These are phyloP conservation scores for Volucella inanis DNA, from an alignment of 2,888 invertebrate genomes.

Conservation along the genomic window DNA sequence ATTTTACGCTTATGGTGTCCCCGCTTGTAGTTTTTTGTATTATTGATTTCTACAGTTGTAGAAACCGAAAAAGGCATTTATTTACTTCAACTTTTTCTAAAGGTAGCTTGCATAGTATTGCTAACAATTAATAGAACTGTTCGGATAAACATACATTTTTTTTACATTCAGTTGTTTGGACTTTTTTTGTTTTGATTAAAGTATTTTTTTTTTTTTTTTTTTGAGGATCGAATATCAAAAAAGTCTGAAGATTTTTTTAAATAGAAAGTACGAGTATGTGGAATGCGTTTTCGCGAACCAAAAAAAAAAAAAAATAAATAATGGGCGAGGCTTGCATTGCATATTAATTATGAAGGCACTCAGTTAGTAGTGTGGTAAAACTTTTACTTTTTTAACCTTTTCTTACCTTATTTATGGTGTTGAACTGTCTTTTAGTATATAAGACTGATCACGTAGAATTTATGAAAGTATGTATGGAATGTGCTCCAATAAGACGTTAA, in stretches of 20 bases:
- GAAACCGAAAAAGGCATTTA: not conserved
- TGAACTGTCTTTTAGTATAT: conserved; percentile 19
- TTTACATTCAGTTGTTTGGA: not conserved
- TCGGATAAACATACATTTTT: not conserved
- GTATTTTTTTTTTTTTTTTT: not conserved
- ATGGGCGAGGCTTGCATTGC: conserved; percentile 47
- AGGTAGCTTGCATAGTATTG: too few species aligned
- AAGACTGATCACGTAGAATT: conserved; percentile 50
- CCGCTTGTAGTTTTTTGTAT: conserved; percentile 7
- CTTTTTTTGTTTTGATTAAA: not conserved
- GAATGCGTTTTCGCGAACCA: conserved; percentile 48
- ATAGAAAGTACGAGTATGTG: conserved; percentile 43
- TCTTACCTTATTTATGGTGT: conserved; percentile 42
- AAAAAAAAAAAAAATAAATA: conserved; percentile 8
- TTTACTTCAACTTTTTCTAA: not conserved
- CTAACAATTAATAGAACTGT: not conserved
- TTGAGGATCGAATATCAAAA: not conserved
- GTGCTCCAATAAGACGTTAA: not conserved
- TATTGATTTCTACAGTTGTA: not conserved
- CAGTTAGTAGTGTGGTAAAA: conserved; percentile 23
- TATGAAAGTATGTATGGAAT: conserved; percentile 54
- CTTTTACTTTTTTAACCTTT: conserved; percentile 68
- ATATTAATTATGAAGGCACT: conserved; percentile 54
- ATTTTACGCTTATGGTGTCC: conserved; percentile 2
- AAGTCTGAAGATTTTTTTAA: not conserved